Evolutionary conservation across 2,113 vertebrate genomes (phyloP).

Genomic region (Pterocles orientalis): DNA sequence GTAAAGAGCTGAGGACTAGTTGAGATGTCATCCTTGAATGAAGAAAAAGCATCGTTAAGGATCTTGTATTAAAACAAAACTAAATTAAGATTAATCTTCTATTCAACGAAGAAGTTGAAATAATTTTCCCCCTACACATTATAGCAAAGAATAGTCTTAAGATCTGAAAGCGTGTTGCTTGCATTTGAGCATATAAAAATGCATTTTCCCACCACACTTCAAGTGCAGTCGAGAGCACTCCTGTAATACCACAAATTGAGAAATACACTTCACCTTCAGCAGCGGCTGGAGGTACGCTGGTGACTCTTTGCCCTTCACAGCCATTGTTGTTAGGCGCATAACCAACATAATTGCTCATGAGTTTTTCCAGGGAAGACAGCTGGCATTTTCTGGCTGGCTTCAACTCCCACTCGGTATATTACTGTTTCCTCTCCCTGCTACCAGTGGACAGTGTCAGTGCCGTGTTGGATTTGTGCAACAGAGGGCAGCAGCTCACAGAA

Average conservation of each 20-base stretch:
- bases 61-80: background rate
- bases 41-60: background rate
- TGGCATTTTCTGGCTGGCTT: background rate
- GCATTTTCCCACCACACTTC: background rate
- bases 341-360: accelerated
- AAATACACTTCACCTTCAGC: background rate
- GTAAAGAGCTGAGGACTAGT: constrained; percentile 51
- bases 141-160: background rate
- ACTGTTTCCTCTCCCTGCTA: background rate
- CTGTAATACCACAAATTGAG: background rate
- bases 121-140: accelerated
- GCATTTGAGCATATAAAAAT: background rate
- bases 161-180: accelerated
- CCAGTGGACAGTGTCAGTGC: background rate
- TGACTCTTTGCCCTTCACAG: background rate
- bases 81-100: background rate
- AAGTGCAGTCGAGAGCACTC: background rate
- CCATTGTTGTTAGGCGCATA: background rate
- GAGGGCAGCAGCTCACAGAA: constrained; percentile 49
- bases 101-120: background rate
- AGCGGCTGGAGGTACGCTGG: accelerated
- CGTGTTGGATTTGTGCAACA: constrained; percentile 1
- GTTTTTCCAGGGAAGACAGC: background rate
- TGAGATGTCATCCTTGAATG: constrained; percentile 64
- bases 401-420: background rate